A percentile compares a stretch with the other conserved stretches of the same genome.
phyloP scores from a whole-genome alignment of 2,888 invertebrate species.

The Oscheius sp. region DNA sequence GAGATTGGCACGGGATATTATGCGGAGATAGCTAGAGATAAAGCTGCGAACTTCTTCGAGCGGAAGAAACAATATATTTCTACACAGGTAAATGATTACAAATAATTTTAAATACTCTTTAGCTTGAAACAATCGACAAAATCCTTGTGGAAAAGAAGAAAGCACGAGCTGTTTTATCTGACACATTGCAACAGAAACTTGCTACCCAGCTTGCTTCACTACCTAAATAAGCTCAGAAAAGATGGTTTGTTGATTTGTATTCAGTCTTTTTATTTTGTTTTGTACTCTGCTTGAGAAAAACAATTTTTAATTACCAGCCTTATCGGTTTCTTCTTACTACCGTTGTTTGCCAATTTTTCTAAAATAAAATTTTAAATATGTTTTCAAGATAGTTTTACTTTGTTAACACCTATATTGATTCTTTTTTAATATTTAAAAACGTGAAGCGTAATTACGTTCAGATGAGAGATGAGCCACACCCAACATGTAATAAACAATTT shows the following conservation, averaged over 20 bases:
- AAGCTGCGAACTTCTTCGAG: conserved; percentile 90
- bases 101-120: not conserved
- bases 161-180: conserved; percentile 45
- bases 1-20: conserved; percentile 97
- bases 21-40: conserved; percentile 85
- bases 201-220: conserved; percentile 42
- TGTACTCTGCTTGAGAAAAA: no score
- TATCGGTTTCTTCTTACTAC: no score
- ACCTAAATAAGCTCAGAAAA: conserved; percentile 18
- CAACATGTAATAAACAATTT: conserved; percentile 35
- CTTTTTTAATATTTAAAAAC: not conserved
- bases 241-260: not conserved
- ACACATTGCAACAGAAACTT: conserved; percentile 50
- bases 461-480: conserved; percentile 36
- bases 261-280: not conserved
- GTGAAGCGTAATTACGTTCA: not conserved
- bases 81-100: conserved; percentile 87
- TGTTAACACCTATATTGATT: not conserved
- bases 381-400: no score
- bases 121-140: conserved; percentile 49
- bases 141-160: conserved; percentile 45
- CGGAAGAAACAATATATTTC: conserved; percentile 88
- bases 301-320: no score
- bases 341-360: no score
- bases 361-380: no score